phyloP scores from a whole-genome alignment of 2,113 vertebrate species.

The Sminthopsis crassicaudata region DNA sequence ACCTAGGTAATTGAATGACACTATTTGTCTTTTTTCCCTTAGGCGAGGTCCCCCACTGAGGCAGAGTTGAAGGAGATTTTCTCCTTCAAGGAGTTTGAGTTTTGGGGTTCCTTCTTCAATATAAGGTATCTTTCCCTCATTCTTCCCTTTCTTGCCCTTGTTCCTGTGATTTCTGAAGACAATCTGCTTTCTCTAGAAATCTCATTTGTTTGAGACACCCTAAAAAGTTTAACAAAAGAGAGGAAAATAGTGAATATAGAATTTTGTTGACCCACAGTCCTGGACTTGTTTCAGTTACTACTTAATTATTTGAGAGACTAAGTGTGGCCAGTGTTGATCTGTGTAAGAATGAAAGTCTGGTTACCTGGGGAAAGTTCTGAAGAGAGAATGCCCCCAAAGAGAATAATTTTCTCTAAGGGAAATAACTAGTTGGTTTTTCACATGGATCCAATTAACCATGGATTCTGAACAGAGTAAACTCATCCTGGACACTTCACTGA shows the following conservation, averaged over 20 bases:
- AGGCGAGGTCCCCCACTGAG: no score
- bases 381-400: not conserved
- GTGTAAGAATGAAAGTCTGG: not conserved
- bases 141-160: not conserved
- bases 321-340: not conserved
- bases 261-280: not conserved
- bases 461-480: not conserved
- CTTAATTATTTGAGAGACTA: not conserved
- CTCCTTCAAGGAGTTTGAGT: no score
- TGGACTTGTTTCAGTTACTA: not conserved
- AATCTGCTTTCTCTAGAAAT: not conserved
- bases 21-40: no score
- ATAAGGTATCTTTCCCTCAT: not conserved
- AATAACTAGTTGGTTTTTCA: not conserved
- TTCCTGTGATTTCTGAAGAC: not conserved
- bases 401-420: not conserved
- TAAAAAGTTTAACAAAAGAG: not conserved
- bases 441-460: not conserved
- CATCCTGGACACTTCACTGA: not conserved
- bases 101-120: no score
- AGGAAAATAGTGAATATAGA: not conserved
- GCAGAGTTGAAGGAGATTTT: no score
- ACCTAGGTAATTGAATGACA: no score
- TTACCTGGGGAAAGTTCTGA: not conserved
- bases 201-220: not conserved